These are phyloP conservation scores for Trissolcus japonicus DNA, from an alignment of 2,888 invertebrate species.

Conservation along the genomic window DNA sequence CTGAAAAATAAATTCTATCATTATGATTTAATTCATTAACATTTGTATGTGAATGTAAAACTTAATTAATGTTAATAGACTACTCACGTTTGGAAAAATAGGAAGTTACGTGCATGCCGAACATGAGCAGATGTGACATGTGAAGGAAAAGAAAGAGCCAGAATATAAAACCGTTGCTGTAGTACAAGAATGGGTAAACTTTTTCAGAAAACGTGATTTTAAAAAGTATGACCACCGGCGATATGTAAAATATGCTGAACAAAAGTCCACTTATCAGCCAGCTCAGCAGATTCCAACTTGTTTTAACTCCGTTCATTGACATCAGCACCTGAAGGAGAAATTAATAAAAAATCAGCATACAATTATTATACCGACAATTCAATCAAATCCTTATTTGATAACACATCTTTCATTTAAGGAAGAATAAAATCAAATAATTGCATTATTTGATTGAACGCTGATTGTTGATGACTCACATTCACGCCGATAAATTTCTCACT, in stretches of 20 bases:
- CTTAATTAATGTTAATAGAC: background rate
- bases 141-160: constrained; percentile 69
- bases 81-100: constrained; percentile 72
- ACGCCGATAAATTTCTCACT: constrained; percentile 73
- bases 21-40: constrained; percentile 1
- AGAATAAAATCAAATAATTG: background rate
- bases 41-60: background rate
- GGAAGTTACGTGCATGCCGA: constrained; percentile 71
- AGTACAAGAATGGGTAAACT: constrained; percentile 68
- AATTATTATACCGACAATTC: no score
- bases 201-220: constrained; percentile 65
- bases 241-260: constrained; percentile 66
- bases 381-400: no score
- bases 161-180: constrained; percentile 71
- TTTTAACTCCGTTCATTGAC: constrained; percentile 72
- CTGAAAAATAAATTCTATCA: constrained; percentile 56
- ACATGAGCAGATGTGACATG: constrained; percentile 67
- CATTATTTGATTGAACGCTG: background rate
- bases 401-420: no score
- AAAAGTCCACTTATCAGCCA: constrained; percentile 69
- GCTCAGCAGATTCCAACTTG: constrained; percentile 68
- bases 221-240: constrained; percentile 67
- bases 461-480: constrained; percentile 63
- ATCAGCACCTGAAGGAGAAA: constrained; percentile 66
- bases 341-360: no score